phyloP scores from a whole-genome alignment of 2,797 vertebrate genomes.

The Lagocephalus sceleratus region DNA sequence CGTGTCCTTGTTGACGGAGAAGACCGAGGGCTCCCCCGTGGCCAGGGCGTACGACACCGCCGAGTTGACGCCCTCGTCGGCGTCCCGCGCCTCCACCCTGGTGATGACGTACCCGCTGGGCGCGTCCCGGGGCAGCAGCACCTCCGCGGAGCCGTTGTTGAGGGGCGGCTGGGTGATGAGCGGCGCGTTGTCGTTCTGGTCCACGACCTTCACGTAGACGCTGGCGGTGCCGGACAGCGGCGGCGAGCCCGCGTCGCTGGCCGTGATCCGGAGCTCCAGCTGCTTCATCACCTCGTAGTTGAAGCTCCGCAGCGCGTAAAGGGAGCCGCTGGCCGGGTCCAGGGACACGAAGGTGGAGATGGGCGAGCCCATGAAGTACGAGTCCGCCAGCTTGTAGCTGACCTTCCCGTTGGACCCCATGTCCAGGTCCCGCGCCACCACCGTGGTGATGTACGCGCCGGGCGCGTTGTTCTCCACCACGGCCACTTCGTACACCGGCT shows the following conservation, averaged over 20 bases:
- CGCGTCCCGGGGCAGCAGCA: conserved; percentile 82
- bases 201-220: conserved; percentile 84
- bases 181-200: conserved; percentile 92
- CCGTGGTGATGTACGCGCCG: conserved; percentile 86
- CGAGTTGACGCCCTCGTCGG: conserved; percentile 86
- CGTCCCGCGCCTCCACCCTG: conserved; percentile 86
- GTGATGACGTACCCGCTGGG: conserved; percentile 81
- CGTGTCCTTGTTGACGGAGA: conserved; percentile 83
- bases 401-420: conserved; percentile 87
- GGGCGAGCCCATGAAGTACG: conserved; percentile 84
- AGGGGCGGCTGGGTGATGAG: conserved; percentile 82
- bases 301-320: conserved; percentile 92
- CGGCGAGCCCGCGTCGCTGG: conserved; percentile 86
- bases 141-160: conserved; percentile 85
- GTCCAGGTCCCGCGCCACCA: conserved; percentile 85
- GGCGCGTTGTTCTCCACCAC: conserved; percentile 90
- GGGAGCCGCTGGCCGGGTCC: conserved; percentile 88
- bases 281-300: conserved; percentile 91
- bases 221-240: conserved; percentile 84
- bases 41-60: conserved; percentile 84
- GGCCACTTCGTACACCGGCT: conserved; percentile 83
- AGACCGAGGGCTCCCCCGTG: conserved; percentile 76
- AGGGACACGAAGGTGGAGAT: conserved; percentile 90
- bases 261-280: conserved; percentile 86
- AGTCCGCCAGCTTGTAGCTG: conserved; percentile 86